Evolutionary conservation across 2,888 invertebrate species (phyloP).

Genomic region (Drosophila mulleri): DNA sequence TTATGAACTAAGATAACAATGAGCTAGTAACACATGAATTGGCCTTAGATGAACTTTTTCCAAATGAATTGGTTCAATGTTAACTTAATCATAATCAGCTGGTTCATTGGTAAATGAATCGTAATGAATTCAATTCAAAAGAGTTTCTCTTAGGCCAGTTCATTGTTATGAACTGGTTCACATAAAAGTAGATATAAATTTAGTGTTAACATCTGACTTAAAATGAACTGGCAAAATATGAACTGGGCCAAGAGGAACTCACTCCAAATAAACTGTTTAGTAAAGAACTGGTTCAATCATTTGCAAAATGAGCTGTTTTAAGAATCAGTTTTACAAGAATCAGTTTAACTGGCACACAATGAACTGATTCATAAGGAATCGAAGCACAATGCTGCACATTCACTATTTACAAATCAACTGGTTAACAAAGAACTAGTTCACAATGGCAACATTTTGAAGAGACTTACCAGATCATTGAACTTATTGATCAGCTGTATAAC

Average conservation of each 20-base stretch:
- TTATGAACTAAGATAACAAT: background rate
- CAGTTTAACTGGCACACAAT: no score
- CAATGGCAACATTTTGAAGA: background rate
- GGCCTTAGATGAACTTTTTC: background rate
- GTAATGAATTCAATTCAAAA: no score
- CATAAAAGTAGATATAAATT: no score
- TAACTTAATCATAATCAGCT: background rate
- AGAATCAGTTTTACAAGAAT: no score
- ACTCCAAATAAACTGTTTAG: no score
- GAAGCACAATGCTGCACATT: background rate
- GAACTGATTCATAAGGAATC: background rate
- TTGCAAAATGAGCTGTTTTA: no score
- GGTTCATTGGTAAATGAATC: background rate
- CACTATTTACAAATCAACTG: background rate
- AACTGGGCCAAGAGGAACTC: no score
- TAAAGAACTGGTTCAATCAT: no score
- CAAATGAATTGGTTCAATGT: background rate
- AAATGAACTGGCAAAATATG: no score
- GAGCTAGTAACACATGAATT: background rate
- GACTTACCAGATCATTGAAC: slow-evolving; percentile 90
- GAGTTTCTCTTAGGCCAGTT: no score
- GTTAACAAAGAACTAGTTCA: background rate
- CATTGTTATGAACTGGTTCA: no score
- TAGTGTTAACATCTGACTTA: no score
- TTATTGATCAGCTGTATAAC: slow-evolving; percentile 97